phyloP scores from a whole-genome alignment of 2,797 vertebrate genomes.

The Brachyrhaphis roseni region DNA sequence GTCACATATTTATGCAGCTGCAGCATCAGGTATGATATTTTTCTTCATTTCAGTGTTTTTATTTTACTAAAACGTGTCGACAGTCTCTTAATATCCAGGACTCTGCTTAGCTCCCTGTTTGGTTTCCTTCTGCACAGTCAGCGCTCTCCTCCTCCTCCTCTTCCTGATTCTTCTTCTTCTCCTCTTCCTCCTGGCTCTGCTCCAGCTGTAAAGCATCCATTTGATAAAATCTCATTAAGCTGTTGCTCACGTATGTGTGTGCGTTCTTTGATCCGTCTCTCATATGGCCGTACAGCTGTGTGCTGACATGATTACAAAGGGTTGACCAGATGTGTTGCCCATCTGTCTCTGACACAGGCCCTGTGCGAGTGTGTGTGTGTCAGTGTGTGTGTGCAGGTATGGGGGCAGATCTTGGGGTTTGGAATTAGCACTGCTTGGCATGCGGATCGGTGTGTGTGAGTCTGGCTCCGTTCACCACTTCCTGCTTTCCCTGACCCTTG shows the following conservation, averaged over 20 bases:
- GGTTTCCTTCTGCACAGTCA: not conserved
- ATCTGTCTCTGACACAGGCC: slow-evolving; percentile 60
- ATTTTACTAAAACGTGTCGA: not conserved
- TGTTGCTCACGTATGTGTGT: slow-evolving; percentile 34
- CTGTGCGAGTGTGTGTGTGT: slow-evolving; percentile 20
- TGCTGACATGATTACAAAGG: slow-evolving; percentile 68
- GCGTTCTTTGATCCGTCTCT: slow-evolving; percentile 69
- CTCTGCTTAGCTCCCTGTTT: not conserved
- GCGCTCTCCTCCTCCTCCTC: not conserved
- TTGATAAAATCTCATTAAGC: slow-evolving; percentile 47
- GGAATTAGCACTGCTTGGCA: slow-evolving; percentile 9
- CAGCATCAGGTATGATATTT: not conserved
- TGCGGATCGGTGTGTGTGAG: not conserved
- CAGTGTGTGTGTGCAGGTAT: slow-evolving; percentile 24
- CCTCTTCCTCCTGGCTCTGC: slow-evolving; percentile 14
- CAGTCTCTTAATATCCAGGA: not conserved
- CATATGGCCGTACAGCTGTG: slow-evolving; percentile 72
- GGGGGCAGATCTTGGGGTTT: slow-evolving; percentile 23
- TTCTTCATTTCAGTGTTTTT: not conserved
- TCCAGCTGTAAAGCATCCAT: slow-evolving; percentile 23
- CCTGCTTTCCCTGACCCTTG: slow-evolving; percentile 49
- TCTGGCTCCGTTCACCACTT: slow-evolving; percentile 56
- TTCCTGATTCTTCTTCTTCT: not conserved
- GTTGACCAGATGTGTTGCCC: slow-evolving; percentile 71
- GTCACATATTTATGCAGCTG: not conserved